Base-by-base conservation (phyloP, 2,797 vertebrate genomes). In the Scolopax bukidnonensis region DNA sequence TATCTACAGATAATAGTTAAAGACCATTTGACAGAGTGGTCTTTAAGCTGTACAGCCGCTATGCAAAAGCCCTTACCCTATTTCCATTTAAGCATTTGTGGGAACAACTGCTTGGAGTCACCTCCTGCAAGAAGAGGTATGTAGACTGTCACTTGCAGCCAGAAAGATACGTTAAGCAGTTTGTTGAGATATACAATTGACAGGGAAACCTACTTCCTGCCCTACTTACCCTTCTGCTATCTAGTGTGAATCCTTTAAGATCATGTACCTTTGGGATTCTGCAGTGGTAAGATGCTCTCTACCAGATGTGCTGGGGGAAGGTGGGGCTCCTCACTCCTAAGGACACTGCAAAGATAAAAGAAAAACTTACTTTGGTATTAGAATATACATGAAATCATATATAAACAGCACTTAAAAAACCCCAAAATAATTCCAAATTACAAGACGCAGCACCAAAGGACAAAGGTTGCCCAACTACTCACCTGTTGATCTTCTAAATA, bases 51-150 rank as follows among this genome's bases (percentile, higher is more conserved):
- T 61, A 82, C 53, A 92, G 80, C 38, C 78, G 50, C 83, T 78
- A 57, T 12, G 23, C 51, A 90, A 88, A 86, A 32, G 50, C 36
- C 28, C 32, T 78, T 48, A 84, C 23, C 11, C 47, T 33, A 38
- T 21, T 79, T 94, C 84, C 77, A 65, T 75, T 50, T 89, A 91
- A 91, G 51, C 54, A 67, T 85, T 89, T 90, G 50, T 57, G 51
- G 38, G 25, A 90, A 71, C 50, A 74, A 75, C 33, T 57, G 50
- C 61, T 64, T 77, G n/a, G 16, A 43, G 28, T 84, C 45, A 84
- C 36, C 77, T 71, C 33, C 71, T 77, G 16, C 69, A 75, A 60
- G 51, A 82, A 76, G 48, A 60, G 11, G 32, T 33, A 41, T 32
- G n/a, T 11, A 64, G 74, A 36, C 56, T 73, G 70, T 56, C 61